Base-by-base conservation (phyloP, 2,888 invertebrate genomes). In the Mylabris sibirica region DNA sequence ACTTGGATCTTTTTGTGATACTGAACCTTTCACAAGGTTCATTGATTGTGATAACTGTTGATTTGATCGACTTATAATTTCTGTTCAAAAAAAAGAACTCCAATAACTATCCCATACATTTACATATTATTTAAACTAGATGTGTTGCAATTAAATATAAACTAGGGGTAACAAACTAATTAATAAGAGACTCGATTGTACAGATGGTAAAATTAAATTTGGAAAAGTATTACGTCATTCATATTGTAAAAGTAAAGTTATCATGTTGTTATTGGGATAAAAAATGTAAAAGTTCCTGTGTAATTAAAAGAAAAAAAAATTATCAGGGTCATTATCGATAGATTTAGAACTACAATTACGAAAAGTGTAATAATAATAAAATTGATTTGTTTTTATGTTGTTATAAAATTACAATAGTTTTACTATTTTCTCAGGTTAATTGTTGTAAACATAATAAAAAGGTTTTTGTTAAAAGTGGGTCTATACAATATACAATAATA, bases 241-340 rank as follows among this genome's bases (percentile, higher is more conserved):
- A 44, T 44, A n/a, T 44, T 8, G 44, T 17, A 1, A 44, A n/a
- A 14, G 8, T 14, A 1, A 38, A 12, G 8, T 38, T 38, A 12
- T n/a, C n/a, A n/a, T n/a, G n/a, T n/a, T n/a, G n/a, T n/a, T n/a
- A n/a, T n/a, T 38, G 38, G 30, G 30, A n/a, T n/a, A n/a, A 30
- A 30, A 38, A 38, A 38, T 38, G 14, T 14, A 14, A 11, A 38
- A 38, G n/a, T n/a, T n/a, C n/a, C n/a, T n/a, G n/a, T n/a, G n/a
- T n/a, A n/a, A n/a, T n/a, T 41, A 44, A 5, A 17, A 3, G 3
- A 17, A 4, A 38, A 44, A 44, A 44, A 44, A n/a, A n/a, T n/a
- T n/a, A n/a, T 44, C 44, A 44, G 44, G 44, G 44, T 44, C 44
- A 44, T 44, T 44, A n/a, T n/a, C 44, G 44, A n/a, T 44, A 17